Base-by-base conservation (phyloP, 1,140 invertebrate species). In the Scaptomyza montana region DNA sequence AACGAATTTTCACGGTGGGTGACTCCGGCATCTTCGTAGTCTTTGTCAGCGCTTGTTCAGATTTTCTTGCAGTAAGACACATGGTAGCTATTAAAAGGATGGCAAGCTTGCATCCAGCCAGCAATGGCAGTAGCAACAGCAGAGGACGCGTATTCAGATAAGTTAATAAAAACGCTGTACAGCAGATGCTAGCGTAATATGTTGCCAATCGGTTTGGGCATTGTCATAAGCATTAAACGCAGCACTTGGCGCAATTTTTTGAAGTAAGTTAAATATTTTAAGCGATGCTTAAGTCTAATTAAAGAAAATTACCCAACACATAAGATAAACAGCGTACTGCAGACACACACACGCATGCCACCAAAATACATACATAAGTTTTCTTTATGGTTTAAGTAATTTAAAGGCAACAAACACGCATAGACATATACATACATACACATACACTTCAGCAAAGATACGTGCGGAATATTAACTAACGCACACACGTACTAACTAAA, bases 401-500 rank as follows among this genome's bases (percentile, higher is more conserved):
- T 85, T 86, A 86, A 86, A 78, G 78, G 66, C 79, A 60, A 63
- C 67, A 65, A 79, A 71, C 30, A 55, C 43, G 19, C 9, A 47
- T 13, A 54, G 50, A 74, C 46, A 77, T 43, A 76, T 16, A 16
- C 16, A 16, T 16, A 16, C 16, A 16, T 13, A 54, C 55, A 74
- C 46, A 77, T 43, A 76, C 63, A 41, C 33, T 59, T 53, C 47
- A 68, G 41, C 50, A 64, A 69, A 65, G 53, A 71, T 77, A 77
- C 77, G 81, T 85, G 80, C 39, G 59, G 69, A 74, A 89, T 89
- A 89, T 89, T 89, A 89, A 89, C 84, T 89, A 89, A 89, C 85
- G 70, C 84, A 89, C 77, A 89, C 84, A 89, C 84, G 84, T 89
- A 67, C 77, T 70, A 72, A 78, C 66, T 89, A 89, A 89, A 89